phyloP scores from a whole-genome alignment of 2,888 invertebrate genomes.

The Abrostola triplasia region DNA sequence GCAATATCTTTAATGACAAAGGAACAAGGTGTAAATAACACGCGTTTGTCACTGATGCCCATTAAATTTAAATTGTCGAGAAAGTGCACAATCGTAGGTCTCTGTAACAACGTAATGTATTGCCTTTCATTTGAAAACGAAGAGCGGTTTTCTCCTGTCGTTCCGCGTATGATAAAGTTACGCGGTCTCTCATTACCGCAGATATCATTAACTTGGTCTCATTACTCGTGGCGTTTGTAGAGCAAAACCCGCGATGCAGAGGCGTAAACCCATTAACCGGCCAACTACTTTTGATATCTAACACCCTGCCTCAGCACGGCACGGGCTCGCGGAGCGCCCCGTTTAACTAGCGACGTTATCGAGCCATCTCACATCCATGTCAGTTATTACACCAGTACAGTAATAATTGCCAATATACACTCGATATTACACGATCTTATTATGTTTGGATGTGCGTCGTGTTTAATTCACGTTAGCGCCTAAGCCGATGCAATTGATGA shows the following conservation, averaged over 20 bases:
- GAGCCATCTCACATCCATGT: constrained; percentile 37
- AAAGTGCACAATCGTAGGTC: constrained; percentile 74
- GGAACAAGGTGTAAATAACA: constrained; percentile 30
- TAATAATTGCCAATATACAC: constrained; percentile 49
- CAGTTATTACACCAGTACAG: constrained; percentile 43
- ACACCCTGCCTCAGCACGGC: constrained; percentile 42
- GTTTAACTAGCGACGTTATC: constrained; percentile 46
- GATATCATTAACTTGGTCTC: constrained; percentile 75
- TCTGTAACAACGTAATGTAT: constrained; percentile 71
- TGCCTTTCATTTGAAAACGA: constrained; percentile 81
- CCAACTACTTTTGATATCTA: constrained; percentile 55
- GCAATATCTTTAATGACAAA: constrained; percentile 32
- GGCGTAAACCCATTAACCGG: constrained; percentile 54
- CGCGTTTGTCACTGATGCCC: constrained; percentile 60
- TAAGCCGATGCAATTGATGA: constrained; percentile 26
- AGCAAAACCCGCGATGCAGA: constrained; percentile 58
- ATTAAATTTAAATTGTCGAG: constrained; percentile 71
- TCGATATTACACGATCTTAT: constrained; percentile 43
- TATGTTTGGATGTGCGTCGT: constrained; percentile 41
- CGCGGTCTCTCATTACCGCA: constrained; percentile 76
- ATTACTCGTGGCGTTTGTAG: constrained; percentile 69
- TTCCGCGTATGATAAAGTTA: constrained; percentile 81
- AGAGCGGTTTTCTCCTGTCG: constrained; percentile 78
- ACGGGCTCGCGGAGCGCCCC: constrained; percentile 46
- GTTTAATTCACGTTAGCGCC: constrained; percentile 29